A percentile compares a stretch with the other conserved stretches of the same genome.
Conservation (phyloP, 2,888 invertebrate genomes). For the Drosophila nr. perissopoda region DNA sequence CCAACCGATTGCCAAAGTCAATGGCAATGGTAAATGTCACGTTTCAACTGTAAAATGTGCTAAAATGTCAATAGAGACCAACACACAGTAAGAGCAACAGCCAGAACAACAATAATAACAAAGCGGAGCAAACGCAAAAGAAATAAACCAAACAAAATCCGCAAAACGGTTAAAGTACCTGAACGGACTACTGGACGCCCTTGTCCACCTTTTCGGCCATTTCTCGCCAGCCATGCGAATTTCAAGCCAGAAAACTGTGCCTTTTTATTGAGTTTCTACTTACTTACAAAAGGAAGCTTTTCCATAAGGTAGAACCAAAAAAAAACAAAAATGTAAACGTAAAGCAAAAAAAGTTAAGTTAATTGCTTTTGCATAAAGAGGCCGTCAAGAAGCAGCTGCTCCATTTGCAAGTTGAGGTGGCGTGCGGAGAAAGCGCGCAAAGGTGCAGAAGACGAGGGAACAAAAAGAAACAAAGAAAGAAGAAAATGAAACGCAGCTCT, state of each 20-base stretch:
- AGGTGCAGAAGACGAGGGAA: slow-evolving; percentile 5
- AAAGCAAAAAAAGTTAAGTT: slow-evolving; percentile 51
- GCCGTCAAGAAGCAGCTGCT: slow-evolving; percentile 49
- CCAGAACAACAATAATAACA: slow-evolving; percentile 9
- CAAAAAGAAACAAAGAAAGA: slow-evolving; percentile 2
- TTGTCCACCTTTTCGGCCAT: slow-evolving; percentile 17
- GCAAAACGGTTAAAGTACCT: slow-evolving; percentile 37
- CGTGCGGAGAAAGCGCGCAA: slow-evolving; percentile 9
- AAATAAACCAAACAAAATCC: slow-evolving; percentile 29
- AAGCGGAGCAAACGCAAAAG: slow-evolving; percentile 5
- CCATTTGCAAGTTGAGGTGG: slow-evolving; percentile 28
- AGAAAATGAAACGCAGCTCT: slow-evolving; percentile 30
- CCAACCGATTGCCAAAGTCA: slow-evolving; percentile 10
- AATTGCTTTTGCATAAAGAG: slow-evolving; percentile 71
- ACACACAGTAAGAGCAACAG: slow-evolving; percentile 18
- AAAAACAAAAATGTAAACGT: neutral
- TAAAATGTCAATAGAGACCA: slow-evolving; percentile 61
- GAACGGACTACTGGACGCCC: slow-evolving; percentile 20
- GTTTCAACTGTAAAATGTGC: slow-evolving; percentile 68
- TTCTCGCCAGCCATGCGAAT: slow-evolving; percentile 51
- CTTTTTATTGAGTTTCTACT: slow-evolving; percentile 44
- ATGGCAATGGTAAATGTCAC: slow-evolving; percentile 67
- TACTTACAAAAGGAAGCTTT: slow-evolving; percentile 31
- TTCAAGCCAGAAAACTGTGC: slow-evolving; percentile 38
- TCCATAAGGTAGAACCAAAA: slow-evolving; percentile 18